phyloP scores from a whole-genome alignment of 1,140 invertebrate genomes.

The Andricus grossulariae region DNA sequence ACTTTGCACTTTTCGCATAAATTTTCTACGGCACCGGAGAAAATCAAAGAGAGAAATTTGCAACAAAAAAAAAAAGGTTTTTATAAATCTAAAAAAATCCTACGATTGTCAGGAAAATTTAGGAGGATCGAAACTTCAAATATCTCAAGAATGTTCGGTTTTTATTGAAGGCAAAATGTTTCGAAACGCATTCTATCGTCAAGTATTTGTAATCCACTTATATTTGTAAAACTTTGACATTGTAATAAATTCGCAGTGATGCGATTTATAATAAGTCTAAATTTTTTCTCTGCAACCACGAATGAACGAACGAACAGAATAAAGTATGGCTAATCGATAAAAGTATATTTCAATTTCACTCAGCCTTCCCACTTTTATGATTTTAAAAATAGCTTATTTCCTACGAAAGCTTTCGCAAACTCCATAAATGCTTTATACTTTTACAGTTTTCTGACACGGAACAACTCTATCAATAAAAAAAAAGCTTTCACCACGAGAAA shows the following conservation, averaged over 20 bases:
- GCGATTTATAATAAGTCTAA: too few relatives aligned
- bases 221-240: not conserved
- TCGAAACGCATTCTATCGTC: conserved; percentile 2
- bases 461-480: too few relatives aligned
- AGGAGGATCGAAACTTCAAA: not conserved
- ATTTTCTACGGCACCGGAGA: not conserved
- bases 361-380: too few relatives aligned
- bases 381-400: too few relatives aligned
- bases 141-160: not conserved
- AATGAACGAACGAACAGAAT: not conserved
- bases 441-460: too few relatives aligned
- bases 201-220: conserved; percentile 16
- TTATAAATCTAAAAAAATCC: not conserved
- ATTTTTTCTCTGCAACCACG: not conserved
- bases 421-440: too few relatives aligned
- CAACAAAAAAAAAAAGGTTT: not conserved
- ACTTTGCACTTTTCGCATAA: not conserved
- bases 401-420: too few relatives aligned
- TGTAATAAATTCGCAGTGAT: not conserved
- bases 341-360: too few relatives aligned
- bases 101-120: not conserved
- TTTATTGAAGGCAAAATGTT: conserved; percentile 19
- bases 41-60: conserved; percentile 21
- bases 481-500: too few relatives aligned
- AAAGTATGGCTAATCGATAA: too few relatives aligned